Base-by-base conservation (phyloP, 2,797 vertebrate species). In the Sebastes reedi region DNA sequence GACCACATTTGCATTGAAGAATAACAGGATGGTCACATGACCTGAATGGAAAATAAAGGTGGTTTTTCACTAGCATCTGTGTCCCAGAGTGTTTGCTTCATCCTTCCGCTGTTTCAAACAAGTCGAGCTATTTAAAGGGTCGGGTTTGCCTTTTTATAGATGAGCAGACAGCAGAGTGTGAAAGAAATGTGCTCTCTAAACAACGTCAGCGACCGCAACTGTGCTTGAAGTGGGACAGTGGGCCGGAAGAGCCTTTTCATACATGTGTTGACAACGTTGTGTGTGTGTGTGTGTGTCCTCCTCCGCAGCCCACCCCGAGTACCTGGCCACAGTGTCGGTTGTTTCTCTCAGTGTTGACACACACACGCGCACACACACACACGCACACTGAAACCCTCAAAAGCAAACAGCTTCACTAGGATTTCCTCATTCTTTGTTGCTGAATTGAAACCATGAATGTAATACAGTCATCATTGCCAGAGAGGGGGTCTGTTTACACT, bases 151-250 rank as follows among this genome's bases (percentile, higher is more conserved):
- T 92, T 94, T 95, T 91, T 91, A 93, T 93, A 94, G 92, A 85
- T 4, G 78, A 94, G 75, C 90, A 92, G 88, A 92, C 87, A 92
- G 72, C 89, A 79, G 84, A 88, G 93, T 85, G 93, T 93, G 92
- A 95, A 94, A 94, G 92, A 94, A 93, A 93, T 92, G 92, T 92
- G 92, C 92, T 93, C 87, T 92, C 85, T 90, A 91, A 93, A 92
- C 89, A 94, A 87, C 92, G 78, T 95, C 93, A 92, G 86, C 59
- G 82, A 92, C 94, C 94, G 91, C 94, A 95, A 90, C 87, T 89
- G 88, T 78, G 89, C 92, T 94, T 95, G 92, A 95, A 94, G 94
- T 95, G 94, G 91, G 90, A 86, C 90, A 77, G 78, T 29, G 8
- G 81, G 88, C 93, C 87, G 92, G 92, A 94, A 93, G 87, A 87